Percentiles rank a stretch among this genome's conserved stretches.
These are phyloP conservation scores for Lamellibrachia luymesi DNA, from an alignment of 1,140 invertebrate genomes.

Conservation along the genomic window DNA sequence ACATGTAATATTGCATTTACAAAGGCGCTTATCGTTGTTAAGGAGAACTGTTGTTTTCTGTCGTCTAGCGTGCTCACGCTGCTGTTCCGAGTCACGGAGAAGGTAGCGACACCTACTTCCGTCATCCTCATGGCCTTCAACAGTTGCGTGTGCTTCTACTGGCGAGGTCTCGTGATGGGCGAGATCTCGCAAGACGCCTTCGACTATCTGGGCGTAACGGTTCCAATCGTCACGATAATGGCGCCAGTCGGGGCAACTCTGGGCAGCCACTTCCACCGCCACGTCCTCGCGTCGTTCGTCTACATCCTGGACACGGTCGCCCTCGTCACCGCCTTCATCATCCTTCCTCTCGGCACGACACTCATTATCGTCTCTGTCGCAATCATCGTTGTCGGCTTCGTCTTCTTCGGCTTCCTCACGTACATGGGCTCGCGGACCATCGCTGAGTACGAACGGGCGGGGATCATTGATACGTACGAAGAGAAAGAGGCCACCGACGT, in stretches of 20 bases:
- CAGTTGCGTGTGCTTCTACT: constrained; percentile 44
- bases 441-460: not conserved
- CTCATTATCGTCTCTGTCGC: constrained; percentile 9
- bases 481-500: not conserved
- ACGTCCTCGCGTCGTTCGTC: constrained; percentile 44
- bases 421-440: not conserved
- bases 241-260: constrained; percentile 47
- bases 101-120: constrained; percentile 48
- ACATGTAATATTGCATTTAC: too few relatives aligned
- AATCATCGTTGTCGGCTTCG: constrained; percentile 15
- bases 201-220: constrained; percentile 43
- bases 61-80: constrained; percentile 38
- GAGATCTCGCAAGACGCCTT: constrained; percentile 42
- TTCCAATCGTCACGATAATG: constrained; percentile 38
- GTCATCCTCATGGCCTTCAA: constrained; percentile 46
- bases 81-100: constrained; percentile 46
- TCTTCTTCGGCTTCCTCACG: constrained; percentile 18
- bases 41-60: not conserved
- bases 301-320: constrained; percentile 44
- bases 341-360: constrained; percentile 21
- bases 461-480: not conserved
- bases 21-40: not conserved
- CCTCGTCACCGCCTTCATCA: constrained; percentile 38
- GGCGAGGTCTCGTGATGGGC: constrained; percentile 45
- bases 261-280: constrained; percentile 48